Percentiles rank a stretch among this genome's conserved stretches.
Conservation (phyloP, 2,797 vertebrate genomes). For the Dryobates pubescens region DNA sequence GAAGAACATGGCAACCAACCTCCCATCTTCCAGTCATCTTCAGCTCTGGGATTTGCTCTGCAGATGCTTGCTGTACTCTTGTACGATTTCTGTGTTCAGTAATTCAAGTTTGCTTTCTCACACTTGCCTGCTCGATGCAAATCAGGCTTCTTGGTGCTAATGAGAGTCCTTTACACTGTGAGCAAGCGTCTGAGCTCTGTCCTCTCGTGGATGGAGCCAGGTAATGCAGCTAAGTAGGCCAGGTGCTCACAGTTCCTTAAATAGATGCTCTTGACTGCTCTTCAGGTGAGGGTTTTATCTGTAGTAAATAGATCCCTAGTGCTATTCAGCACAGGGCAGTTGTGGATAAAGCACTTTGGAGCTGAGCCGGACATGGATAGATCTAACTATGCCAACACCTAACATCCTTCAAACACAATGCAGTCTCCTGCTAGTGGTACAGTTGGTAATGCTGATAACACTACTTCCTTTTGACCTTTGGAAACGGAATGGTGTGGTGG, state of each 20-base stretch:
- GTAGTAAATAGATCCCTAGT: neutral
- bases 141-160: fast-evolving
- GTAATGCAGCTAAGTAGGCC: neutral
- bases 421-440: neutral
- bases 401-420: neutral
- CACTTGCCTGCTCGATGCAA: fast-evolving
- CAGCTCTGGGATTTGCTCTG: neutral
- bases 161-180: fast-evolving
- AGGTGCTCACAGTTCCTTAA: fast-evolving
- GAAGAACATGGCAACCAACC: neutral
- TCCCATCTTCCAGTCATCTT: neutral
- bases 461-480: neutral
- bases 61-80: neutral
- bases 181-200: neutral
- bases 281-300: neutral
- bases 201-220: neutral
- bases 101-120: neutral
- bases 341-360: neutral
- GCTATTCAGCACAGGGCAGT: neutral
- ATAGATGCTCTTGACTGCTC: neutral
- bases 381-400: neutral
- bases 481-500: neutral
- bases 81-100: no score
- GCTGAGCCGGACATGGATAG: neutral
- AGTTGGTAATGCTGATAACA: neutral